These are phyloP conservation scores for Microcebus lehilahytsara DNA, from an alignment of 2,113 vertebrate genomes.

Conservation along the genomic window DNA sequence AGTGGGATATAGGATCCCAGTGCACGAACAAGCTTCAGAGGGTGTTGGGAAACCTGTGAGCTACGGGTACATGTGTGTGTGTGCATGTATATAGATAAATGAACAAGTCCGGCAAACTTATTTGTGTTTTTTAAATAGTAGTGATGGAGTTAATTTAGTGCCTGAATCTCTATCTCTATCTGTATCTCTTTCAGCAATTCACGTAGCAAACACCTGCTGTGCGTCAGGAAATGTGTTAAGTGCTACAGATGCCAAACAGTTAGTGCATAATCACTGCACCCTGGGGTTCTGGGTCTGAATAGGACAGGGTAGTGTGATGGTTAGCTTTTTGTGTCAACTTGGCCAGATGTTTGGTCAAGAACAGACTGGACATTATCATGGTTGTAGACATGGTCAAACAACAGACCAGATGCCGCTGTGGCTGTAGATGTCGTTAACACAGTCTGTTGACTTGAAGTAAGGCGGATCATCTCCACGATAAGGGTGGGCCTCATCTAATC, in stretches of 20 bases:
- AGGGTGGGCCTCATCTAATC: neutral
- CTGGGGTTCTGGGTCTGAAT: neutral
- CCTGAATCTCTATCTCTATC: neutral
- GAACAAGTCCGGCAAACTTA: neutral
- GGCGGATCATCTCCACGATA: too few species aligned
- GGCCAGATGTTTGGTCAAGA: neutral
- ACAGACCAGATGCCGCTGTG: too few species aligned
- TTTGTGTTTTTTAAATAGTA: neutral
- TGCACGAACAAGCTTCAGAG: too few species aligned
- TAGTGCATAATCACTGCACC: fast-evolving
- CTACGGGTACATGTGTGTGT: neutral
- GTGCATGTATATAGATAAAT: too few species aligned
- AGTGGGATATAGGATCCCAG: neutral
- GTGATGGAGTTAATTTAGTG: neutral
- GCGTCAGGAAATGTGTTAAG: too few species aligned
- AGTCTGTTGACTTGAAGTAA: too few species aligned
- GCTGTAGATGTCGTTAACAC: neutral
- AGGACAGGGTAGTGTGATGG: too few species aligned
- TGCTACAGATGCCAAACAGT: fast-evolving
- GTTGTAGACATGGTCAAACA: neutral
- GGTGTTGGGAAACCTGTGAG: neutral
- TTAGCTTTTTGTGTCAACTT: fast-evolving
- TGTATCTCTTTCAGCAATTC: neutral
- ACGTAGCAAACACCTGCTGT: too few species aligned
- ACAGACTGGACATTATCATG: neutral